phyloP scores from a whole-genome alignment of 2,113 vertebrate genomes.

The Callopanchax toddi region DNA sequence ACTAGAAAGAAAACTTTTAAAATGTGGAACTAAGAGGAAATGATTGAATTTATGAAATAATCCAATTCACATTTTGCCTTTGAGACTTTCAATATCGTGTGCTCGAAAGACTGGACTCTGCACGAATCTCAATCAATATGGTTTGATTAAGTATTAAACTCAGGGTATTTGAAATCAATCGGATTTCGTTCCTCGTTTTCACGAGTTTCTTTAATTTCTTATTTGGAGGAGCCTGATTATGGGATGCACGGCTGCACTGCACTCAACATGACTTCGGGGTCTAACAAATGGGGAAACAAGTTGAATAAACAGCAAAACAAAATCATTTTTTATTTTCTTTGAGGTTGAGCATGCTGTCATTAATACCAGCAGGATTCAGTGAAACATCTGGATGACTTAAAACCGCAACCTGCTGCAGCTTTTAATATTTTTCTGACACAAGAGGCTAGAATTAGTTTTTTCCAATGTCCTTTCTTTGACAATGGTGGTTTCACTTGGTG shows the following conservation, averaged over 20 bases:
- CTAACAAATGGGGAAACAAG: slow-evolving; percentile 9
- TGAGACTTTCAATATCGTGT: slow-evolving; percentile 13
- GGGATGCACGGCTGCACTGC: neutral
- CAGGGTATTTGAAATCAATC: slow-evolving; percentile 23
- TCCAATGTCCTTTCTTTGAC: too few relatives aligned
- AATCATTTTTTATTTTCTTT: slow-evolving; percentile 29
- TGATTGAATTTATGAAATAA: slow-evolving; percentile 18
- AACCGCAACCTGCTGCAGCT: too few relatives aligned
- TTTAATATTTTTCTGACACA: too few relatives aligned
- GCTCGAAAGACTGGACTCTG: slow-evolving; percentile 5
- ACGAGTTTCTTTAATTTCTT: slow-evolving; percentile 22
- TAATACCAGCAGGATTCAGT: slow-evolving; percentile 14
- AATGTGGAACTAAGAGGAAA: neutral
- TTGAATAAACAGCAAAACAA: slow-evolving; percentile 7
- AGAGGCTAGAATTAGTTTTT: too few relatives aligned
- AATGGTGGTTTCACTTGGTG: too few relatives aligned
- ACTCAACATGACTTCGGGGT: slow-evolving; percentile 15
- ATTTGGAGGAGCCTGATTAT: slow-evolving; percentile 7
- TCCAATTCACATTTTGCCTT: slow-evolving; percentile 5
- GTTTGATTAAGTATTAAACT: slow-evolving; percentile 45
- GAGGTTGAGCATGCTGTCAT: slow-evolving; percentile 7
- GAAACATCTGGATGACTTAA: slow-evolving; percentile 14
- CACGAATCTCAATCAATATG: slow-evolving; percentile 28
- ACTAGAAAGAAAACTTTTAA: slow-evolving; percentile 7
- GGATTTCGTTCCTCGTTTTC: slow-evolving; percentile 6